Conservation (phyloP, 2,797 vertebrate genomes). For the Spheniscus humboldti region DNA sequence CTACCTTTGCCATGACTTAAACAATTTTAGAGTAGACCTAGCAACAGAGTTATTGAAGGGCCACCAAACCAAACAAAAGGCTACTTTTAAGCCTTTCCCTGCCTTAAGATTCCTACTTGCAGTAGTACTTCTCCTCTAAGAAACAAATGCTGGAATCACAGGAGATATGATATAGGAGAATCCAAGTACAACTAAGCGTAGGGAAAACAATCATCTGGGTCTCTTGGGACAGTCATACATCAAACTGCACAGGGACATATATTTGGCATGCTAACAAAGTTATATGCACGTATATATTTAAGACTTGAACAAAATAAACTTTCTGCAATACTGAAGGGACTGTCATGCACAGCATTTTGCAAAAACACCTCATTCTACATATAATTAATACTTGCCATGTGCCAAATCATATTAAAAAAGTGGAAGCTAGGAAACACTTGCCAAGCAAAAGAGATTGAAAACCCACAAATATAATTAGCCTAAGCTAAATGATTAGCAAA, state of each 20-base stretch:
- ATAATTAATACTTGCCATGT: not conserved
- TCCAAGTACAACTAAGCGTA: not conserved
- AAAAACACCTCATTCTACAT: not conserved
- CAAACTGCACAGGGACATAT: not conserved
- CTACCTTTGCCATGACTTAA: rapidly evolving
- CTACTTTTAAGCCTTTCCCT: not conserved
- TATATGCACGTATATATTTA: not conserved
- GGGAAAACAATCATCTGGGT: not conserved
- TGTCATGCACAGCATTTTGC: not conserved
- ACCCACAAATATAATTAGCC: not conserved
- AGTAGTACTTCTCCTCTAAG: not conserved
- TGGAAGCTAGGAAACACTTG: not conserved
- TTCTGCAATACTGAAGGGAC: not conserved
- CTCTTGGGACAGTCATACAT: not conserved
- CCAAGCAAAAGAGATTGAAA: not conserved
- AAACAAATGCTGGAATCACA: not conserved
- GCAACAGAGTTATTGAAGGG: not conserved
- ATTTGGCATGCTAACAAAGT: not conserved
- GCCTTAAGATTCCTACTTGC: not conserved
- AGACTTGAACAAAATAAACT: not conserved
- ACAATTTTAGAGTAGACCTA: not conserved
- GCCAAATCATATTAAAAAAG: not conserved
- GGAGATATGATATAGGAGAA: rapidly evolving
- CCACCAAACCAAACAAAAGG: not conserved
- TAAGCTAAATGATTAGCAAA: not conserved